Conservation (phyloP, 2,113 vertebrate species). For the Hydrolagus affinis region DNA sequence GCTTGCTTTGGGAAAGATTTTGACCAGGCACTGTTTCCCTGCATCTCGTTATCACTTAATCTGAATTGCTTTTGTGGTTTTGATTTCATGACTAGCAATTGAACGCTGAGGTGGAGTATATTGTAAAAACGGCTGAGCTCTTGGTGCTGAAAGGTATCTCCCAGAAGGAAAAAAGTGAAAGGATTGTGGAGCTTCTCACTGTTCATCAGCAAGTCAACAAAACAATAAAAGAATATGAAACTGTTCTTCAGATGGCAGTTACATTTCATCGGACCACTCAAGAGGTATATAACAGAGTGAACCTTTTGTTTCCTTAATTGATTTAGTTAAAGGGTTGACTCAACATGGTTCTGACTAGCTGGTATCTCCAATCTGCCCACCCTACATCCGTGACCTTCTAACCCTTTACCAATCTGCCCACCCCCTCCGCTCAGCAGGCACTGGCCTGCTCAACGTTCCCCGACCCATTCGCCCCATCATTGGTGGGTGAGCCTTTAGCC, state of each 20-base stretch:
- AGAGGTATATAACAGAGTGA: slow-evolving; percentile 52
- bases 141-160: slow-evolving; percentile 53
- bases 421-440: no score
- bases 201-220: slow-evolving; percentile 62
- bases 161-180: slow-evolving; percentile 57
- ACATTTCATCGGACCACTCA: slow-evolving; percentile 67
- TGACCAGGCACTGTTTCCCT: slow-evolving; percentile 3
- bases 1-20: not conserved
- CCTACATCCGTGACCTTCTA: no score
- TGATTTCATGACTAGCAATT: slow-evolving; percentile 56
- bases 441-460: no score
- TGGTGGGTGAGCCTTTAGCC: no score
- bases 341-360: not conserved
- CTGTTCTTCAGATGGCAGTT: slow-evolving; percentile 57
- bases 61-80: not conserved
- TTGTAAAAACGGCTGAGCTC: slow-evolving; percentile 59
- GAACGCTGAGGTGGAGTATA: slow-evolving; percentile 63
- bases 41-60: not conserved
- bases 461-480: no score
- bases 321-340: not conserved
- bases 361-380: not conserved
- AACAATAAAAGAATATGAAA: slow-evolving; percentile 59
- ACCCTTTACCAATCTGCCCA: no score
- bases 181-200: slow-evolving; percentile 58
- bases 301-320: not conserved